Evolutionary conservation across 2,113 vertebrate species (phyloP).

Genomic region (Aythya baeri): DNA sequence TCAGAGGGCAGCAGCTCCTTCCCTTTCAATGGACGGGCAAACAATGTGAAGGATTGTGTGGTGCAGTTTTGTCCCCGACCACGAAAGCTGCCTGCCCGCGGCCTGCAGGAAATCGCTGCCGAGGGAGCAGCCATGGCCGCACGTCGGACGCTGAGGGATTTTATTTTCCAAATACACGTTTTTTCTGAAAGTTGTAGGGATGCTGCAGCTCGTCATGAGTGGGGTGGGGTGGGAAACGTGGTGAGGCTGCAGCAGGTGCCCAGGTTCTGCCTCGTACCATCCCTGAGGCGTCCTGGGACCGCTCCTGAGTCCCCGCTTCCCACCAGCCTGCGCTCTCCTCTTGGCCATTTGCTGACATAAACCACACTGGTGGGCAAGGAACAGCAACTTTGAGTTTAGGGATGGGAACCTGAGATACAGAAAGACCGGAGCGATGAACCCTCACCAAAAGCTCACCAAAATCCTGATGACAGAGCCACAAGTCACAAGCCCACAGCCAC

Average conservation of each 20-base stretch:
- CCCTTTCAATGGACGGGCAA: conserved; percentile 40
- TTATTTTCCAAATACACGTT: background rate
- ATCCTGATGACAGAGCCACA: fast-evolving
- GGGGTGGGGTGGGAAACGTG: background rate
- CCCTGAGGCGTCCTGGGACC: background rate
- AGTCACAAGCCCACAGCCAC: background rate
- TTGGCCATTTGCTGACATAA: background rate
- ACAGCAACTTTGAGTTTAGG: background rate
- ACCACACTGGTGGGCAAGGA: background rate
- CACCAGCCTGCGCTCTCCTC: background rate
- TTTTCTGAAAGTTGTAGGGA: background rate
- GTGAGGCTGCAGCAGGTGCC: background rate
- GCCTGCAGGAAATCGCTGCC: conserved; percentile 51
- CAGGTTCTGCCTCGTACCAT: no score
- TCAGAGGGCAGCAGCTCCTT: conserved; percentile 67
- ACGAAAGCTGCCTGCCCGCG: conserved; percentile 8
- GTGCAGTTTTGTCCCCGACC: conserved; percentile 29
- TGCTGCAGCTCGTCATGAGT: background rate
- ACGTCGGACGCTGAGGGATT: background rate
- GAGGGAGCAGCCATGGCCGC: conserved; percentile 19
- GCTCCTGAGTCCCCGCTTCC: fast-evolving
- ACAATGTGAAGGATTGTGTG: conserved; percentile 61
- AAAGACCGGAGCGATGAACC: background rate
- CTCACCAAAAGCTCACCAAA: background rate
- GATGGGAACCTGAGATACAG: background rate